Base-by-base conservation (phyloP, 2,797 vertebrate species). In the Malurus leucopterus region DNA sequence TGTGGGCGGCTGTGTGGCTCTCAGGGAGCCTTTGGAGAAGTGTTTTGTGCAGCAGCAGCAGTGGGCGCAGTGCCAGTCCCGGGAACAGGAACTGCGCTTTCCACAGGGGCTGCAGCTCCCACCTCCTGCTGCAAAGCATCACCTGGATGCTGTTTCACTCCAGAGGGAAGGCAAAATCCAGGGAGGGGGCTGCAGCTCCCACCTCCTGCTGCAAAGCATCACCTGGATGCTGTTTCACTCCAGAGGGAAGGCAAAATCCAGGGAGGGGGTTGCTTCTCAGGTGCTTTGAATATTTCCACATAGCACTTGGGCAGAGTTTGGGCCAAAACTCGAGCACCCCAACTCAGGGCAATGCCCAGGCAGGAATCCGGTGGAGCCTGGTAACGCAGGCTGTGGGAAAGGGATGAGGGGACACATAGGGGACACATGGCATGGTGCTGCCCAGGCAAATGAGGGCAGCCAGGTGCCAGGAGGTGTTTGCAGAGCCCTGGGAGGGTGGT, bases 21-120 rank as follows among this genome's bases (percentile, higher is more conserved):
- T 1, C 4, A 71, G 44, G 51, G 44, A 68, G 36, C 18, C 58
- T 89, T 65, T 89, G 75, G 93, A 91, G 94, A 94, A 93, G 91
- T 73, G 65, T 24, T 21, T 79, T 59, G 8, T 58, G 36, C 74
- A 76, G 89, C 79, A 90, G 69, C 43, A 11, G n/a, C 0, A 11
- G n/a, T 0, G 0, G 58, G 62, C 59, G 27, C 1, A 2, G 30
- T 22, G 62, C 79, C 62, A 76, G 68, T 53, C 76, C 20, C 0
- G 0, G 51, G 69, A 73, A n/a, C 1, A 5, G 79, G 72, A 95
- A 82, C 80, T 34, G 53, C 1, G 14, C 73, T 88, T 64, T 47
- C 2, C 0, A 44, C 70, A 80, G 24, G 14, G 77, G 23, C 15
- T 8, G 34, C 23, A 72, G 47, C 32, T 74, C 55, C 63, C 34